Evolutionary conservation across 1,140 invertebrate species (phyloP), one percentile per base, ranked within the genome.

Genomic region (Sycophila sp.): DNA sequence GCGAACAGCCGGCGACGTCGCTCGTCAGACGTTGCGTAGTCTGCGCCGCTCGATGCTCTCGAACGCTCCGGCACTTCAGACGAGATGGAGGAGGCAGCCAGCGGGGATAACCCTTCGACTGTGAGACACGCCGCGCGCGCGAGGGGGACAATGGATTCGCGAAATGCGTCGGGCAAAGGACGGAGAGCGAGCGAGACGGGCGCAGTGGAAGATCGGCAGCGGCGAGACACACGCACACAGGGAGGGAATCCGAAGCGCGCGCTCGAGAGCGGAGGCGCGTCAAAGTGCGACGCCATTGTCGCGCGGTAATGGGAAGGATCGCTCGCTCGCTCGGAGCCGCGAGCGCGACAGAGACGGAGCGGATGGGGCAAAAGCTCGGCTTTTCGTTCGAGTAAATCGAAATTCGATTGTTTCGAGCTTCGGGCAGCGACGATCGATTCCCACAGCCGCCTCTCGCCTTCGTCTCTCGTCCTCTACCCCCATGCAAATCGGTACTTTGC

Each of bases 251-350:
- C 66, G 63, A 40, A 53, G 24, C 63, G 32, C 47, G 28, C 36
- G 51, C 51, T 55, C 64, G 17, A 66, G 38, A 56, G 63, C 32
- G 58, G 42, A 63, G 73, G 71, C 74, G 60, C 81, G 77, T 78
- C 78, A 76, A 75, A 80, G 81, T 78, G 77, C 72, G 74, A 78
- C 73, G 69, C 73, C 76, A 83, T 84, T 83, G 81, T 83, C 77
- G 79, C 75, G 76, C 73, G 77, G 82, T 84, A 83, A 84, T 83
- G 78, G 83, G 82, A 84, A 83, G 82, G 80, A 81, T 84, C 81
- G 82, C 76, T 65, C 47, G 53, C 38, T 59, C 15, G 51, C 34
- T 56, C 64, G 40, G 10, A 17, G 3, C 34, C 28, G 28, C 38
- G 38, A 64, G 47, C 47, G 19, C 32, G 22, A 34, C 1, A 51